These are phyloP conservation scores for Vicugna pacos DNA, from an alignment of 2,113 vertebrate species.

Conservation along the genomic window DNA sequence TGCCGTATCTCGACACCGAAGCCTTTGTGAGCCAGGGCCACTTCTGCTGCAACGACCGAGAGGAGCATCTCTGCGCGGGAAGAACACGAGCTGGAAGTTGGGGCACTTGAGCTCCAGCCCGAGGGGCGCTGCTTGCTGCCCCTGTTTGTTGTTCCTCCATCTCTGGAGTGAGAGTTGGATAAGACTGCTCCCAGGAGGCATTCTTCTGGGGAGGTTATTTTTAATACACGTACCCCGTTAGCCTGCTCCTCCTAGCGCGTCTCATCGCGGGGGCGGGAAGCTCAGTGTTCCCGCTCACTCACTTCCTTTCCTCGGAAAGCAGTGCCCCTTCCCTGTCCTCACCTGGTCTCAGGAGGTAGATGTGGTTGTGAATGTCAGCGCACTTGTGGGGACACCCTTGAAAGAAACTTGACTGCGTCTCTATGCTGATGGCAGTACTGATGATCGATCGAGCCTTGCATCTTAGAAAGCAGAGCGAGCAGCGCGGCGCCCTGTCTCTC, in stretches of 20 bases:
- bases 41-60: neutral
- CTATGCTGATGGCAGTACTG: neutral
- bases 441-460: neutral
- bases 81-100: neutral
- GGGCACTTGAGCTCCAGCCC: neutral
- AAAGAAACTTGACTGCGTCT: neutral
- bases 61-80: too few relatives aligned
- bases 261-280: neutral
- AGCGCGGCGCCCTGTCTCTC: neutral
- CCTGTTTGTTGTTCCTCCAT: neutral
- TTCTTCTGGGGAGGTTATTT: conserved; percentile 11
- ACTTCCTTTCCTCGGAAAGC: neutral
- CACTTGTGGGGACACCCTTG: neutral
- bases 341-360: neutral
- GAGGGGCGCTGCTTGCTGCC: neutral
- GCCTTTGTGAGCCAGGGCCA: neutral
- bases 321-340: neutral
- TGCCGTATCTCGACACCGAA: neutral
- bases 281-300: neutral
- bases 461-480: conserved; percentile 15
- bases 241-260: neutral
- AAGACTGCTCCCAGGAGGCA: neutral
- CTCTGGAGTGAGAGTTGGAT: neutral
- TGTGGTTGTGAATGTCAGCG: neutral
- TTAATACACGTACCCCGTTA: neutral